Conservation (phyloP, 2,888 invertebrate genomes). For the Brenthis ino region DNA sequence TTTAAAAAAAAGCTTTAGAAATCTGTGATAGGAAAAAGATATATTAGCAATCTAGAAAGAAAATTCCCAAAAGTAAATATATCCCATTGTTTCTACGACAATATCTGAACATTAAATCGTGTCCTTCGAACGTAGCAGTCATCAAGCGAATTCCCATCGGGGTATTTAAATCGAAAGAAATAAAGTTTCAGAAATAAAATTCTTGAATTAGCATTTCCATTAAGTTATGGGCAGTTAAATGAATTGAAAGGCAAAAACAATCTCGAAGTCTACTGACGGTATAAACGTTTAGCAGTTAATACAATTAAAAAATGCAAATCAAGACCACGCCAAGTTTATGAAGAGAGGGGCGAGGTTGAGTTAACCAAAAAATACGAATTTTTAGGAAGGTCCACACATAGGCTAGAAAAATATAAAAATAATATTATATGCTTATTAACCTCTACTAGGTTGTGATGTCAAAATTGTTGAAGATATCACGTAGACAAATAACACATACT, state of each 20-base stretch:
- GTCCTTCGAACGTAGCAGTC: conserved; percentile 3
- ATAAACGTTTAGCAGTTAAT: conserved; percentile 43
- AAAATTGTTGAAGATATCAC: too few relatives aligned
- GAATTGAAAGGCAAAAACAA: conserved; percentile 41
- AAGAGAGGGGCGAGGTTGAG: conserved; percentile 27
- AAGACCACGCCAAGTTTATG: conserved; percentile 29
- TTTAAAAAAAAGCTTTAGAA: too few relatives aligned
- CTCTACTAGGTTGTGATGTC: too few relatives aligned
- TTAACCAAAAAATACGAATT: background rate
- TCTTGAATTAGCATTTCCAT: conserved; percentile 42
- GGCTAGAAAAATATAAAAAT: too few relatives aligned
- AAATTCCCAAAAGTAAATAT: too few relatives aligned
- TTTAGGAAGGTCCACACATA: background rate
- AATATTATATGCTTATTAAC: too few relatives aligned
- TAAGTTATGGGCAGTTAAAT: conserved; percentile 44
- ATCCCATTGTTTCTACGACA: background rate
- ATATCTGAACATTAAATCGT: conserved; percentile 4
- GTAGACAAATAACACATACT: too few relatives aligned
- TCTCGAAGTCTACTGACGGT: conserved; percentile 37
- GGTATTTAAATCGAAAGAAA: conserved; percentile 38
- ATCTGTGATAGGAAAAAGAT: too few relatives aligned
- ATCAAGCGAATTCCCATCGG: conserved; percentile 31
- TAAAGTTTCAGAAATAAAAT: conserved; percentile 42
- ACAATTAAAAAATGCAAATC: conserved; percentile 46
- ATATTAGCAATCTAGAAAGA: too few relatives aligned